A percentile compares a stretch with the other conserved stretches of the same genome.
These are phyloP conservation scores for Eutolmus rufibarbis DNA, from an alignment of 2,888 invertebrate genomes.

Conservation along the genomic window DNA sequence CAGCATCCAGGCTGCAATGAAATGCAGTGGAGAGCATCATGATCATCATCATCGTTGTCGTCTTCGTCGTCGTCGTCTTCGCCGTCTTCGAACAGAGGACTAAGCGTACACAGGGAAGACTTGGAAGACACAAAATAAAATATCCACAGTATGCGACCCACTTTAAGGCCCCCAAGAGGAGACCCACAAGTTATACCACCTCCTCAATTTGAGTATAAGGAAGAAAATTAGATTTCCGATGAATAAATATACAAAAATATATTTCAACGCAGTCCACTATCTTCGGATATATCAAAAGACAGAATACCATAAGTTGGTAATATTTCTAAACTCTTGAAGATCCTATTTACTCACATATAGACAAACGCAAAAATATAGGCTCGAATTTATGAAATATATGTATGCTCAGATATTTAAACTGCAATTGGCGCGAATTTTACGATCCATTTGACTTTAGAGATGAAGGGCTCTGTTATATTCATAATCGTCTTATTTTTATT, in stretches of 20 bases:
- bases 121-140: neutral
- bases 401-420: neutral
- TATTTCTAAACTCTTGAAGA: too few species aligned
- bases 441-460: conserved; percentile 28
- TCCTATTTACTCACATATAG: neutral
- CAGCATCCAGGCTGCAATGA: neutral
- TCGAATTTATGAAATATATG: neutral
- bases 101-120: neutral
- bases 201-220: neutral
- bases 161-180: neutral
- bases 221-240: neutral
- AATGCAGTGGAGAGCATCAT: neutral
- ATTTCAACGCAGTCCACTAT: neutral
- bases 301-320: too few species aligned
- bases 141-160: neutral
- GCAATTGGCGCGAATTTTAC: conserved; percentile 37
- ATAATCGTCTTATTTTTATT: neutral
- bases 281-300: neutral
- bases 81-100: too few species aligned
- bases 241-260: neutral
- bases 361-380: neutral
- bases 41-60: neutral
- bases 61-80: neutral
- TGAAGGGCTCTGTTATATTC: neutral
- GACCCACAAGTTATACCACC: neutral